Evolutionary conservation across 2,113 vertebrate genomes (phyloP).

Genomic region (Sarotherodon lohbergeri): DNA sequence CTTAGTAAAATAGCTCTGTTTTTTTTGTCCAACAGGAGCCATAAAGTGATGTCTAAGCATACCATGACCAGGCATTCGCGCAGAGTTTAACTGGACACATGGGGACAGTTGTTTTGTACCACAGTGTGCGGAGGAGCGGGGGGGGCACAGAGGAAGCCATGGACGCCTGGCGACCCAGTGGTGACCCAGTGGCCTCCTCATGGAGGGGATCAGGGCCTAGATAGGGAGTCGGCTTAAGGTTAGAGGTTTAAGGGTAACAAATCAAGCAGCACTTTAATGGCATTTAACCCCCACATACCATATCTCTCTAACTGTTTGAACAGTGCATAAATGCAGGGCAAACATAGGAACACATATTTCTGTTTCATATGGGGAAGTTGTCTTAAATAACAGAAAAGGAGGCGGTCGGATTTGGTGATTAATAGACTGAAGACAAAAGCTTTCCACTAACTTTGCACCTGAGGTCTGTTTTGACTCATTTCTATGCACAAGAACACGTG

Average conservation of each 20-base stretch:
- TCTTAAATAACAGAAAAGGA: neutral
- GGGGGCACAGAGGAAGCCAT: slow-evolving; percentile 69
- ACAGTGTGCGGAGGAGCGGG: slow-evolving; percentile 42
- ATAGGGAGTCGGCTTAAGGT: slow-evolving; percentile 69
- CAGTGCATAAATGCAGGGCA: slow-evolving; percentile 7
- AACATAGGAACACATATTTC: slow-evolving; percentile 37
- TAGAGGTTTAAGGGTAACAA: slow-evolving; percentile 76
- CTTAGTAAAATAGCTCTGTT: slow-evolving; percentile 79
- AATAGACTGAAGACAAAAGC: neutral
- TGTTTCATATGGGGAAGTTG: neutral
- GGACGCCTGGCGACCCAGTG: slow-evolving; percentile 73
- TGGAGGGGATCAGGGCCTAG: slow-evolving; percentile 65
- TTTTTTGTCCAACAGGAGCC: slow-evolving; percentile 72
- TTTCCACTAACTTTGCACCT: neutral
- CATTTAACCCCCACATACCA: slow-evolving; percentile 63
- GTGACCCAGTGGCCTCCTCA: slow-evolving; percentile 74
- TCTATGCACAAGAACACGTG: neutral
- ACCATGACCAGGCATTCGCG: slow-evolving; percentile 75
- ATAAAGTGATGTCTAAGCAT: slow-evolving; percentile 75
- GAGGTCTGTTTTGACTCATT: neutral
- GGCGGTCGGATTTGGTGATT: neutral
- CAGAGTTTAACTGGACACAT: slow-evolving; percentile 77
- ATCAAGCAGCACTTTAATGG: slow-evolving; percentile 74
- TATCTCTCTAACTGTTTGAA: slow-evolving; percentile 31
- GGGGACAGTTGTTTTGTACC: slow-evolving; percentile 80